These are phyloP conservation scores for Octomys mimax DNA, from an alignment of 2,797 vertebrate genomes.

Conservation along the genomic window DNA sequence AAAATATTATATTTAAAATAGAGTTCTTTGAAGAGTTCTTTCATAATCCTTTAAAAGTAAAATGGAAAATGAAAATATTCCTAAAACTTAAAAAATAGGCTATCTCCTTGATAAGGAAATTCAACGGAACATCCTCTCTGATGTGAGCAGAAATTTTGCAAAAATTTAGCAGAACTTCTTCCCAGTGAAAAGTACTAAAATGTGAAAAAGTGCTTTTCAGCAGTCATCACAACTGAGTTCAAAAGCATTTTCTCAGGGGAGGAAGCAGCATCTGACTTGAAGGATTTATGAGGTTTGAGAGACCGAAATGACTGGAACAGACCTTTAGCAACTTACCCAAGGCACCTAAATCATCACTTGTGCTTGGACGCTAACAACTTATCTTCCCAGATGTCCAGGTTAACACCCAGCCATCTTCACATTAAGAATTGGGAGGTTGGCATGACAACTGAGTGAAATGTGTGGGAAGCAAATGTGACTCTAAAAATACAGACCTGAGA, in stretches of 20 bases:
- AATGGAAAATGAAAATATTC: not conserved
- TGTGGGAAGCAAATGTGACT: slow-evolving; percentile 54
- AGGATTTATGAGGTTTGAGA: slow-evolving; percentile 43
- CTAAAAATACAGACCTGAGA: not conserved
- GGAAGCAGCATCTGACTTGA: not conserved
- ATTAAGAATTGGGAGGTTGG: slow-evolving; percentile 48
- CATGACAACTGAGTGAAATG: slow-evolving; percentile 65
- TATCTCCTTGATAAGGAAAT: not conserved
- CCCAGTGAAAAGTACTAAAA: slow-evolving; percentile 45
- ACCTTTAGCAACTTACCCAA: not conserved
- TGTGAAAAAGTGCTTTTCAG: not conserved
- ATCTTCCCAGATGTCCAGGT: slow-evolving; percentile 65
- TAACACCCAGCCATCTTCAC: slow-evolving; percentile 58
- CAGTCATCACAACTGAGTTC: not conserved
- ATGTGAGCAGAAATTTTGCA: not conserved
- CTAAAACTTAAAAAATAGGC: not conserved
- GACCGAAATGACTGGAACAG: slow-evolving; percentile 42
- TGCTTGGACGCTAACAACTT: slow-evolving; percentile 59
- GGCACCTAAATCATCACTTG: slow-evolving; percentile 62
- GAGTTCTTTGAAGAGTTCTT: not conserved
- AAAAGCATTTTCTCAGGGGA: slow-evolving; percentile 50
- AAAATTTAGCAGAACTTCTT: slow-evolving; percentile 20
- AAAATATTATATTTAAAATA: not conserved
- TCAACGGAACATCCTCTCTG: not conserved
- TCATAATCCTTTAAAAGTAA: not conserved